phyloP scores from a whole-genome alignment of 2,888 invertebrate species.

The Copidosoma aretas region DNA sequence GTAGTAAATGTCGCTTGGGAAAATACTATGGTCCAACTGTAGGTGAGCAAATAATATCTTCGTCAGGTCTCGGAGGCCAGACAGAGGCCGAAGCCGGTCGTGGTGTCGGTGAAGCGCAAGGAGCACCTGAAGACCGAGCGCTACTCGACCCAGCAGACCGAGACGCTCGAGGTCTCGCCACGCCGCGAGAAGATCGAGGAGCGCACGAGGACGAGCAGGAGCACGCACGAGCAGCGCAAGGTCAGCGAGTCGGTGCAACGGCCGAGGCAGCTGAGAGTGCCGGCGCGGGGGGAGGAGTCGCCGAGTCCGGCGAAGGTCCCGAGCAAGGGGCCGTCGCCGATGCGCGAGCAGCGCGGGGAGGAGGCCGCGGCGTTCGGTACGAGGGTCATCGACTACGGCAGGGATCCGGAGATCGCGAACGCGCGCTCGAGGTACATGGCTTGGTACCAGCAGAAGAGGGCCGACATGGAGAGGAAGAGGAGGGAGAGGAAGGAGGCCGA shows the following conservation, averaged over 20 bases:
- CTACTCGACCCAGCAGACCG: constrained; percentile 4
- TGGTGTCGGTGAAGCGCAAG: constrained; percentile 21
- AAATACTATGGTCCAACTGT: too few relatives aligned
- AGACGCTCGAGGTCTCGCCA: constrained; percentile 6
- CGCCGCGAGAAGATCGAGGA: constrained; percentile 5
- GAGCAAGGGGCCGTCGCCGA: constrained; percentile 22
- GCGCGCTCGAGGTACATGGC: constrained; percentile 58
- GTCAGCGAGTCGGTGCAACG: constrained; percentile 26
- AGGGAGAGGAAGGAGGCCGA: constrained; percentile 34
- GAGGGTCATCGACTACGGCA: constrained; percentile 27
- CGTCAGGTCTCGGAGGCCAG: background rate
- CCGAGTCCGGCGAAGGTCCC: background rate
- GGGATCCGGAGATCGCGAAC: constrained; percentile 44
- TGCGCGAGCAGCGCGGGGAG: constrained; percentile 15
- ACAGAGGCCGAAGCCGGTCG: constrained; percentile 1
- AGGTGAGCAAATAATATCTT: too few relatives aligned
- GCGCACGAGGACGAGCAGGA: background rate
- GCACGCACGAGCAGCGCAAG: constrained; percentile 3
- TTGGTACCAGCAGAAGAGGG: constrained; percentile 59
- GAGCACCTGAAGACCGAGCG: constrained; percentile 18
- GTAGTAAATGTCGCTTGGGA: too few relatives aligned
- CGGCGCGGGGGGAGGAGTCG: background rate
- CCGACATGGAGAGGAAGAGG: constrained; percentile 53
- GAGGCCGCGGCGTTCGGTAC: background rate
- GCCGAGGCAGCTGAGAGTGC: constrained; percentile 26